Base-by-base conservation (phyloP, 1,140 invertebrate genomes). In the Eumaeus atala region DNA sequence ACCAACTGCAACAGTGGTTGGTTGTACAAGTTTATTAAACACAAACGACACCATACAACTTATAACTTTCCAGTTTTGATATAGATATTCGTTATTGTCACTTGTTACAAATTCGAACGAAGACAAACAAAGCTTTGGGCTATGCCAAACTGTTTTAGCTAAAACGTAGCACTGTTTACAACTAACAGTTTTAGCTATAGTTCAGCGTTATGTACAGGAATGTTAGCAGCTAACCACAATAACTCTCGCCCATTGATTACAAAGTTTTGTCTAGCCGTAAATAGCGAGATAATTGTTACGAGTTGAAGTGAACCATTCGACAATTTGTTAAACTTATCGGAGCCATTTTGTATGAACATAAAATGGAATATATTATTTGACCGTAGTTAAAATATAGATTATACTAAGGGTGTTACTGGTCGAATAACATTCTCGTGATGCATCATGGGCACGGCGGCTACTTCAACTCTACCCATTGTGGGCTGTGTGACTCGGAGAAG, bases 221-320 rank as follows among this genome's bases (percentile, higher is more conserved):
- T 44, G 40, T 44, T 44, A 44, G 14, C 17, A 16, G 17, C 14
- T 44, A 44, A 44, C 17, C 2, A 28, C 16, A 16, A 44, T 17
- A 9, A 14, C 40, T 14, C 40, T 44, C 40, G 17, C 16, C 14
- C 16, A 44, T 16, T 44, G 21, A 44, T 44, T 16, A 44, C 40
- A 9, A 44, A 44, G 14, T 44, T 14, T 16, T 16, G 40, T 16
- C 14, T 14, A 9, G 40, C 14, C 17, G 40, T 44, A 44, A 44
- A 17, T 14, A 44, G 40, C 16, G 21, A 28, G 40, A 44, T 16
- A 16, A 44, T 44, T 44, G 40, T 44, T 16, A 16, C 21, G 17
- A 44, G 7, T 44, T 9, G 14, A 17, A 44, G 12, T 44, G 40
- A 44, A 44, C 17, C 40, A 44, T 44, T 44, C 40, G 40, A 16